Evolutionary conservation across 2,888 invertebrate genomes (phyloP).

Genomic region (Allacma fusca): DNA sequence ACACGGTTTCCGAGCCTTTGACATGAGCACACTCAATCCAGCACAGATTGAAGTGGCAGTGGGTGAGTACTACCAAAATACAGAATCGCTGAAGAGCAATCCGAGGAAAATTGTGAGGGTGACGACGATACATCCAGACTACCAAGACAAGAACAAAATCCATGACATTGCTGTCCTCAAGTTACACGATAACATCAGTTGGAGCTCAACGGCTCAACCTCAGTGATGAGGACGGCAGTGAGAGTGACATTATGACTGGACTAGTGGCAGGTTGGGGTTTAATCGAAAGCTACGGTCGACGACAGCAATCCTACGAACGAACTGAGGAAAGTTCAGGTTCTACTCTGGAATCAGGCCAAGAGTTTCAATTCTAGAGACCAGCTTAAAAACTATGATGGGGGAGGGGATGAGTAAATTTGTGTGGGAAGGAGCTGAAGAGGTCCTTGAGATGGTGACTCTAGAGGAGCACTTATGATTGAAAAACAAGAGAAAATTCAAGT

Average conservation of each 20-base stretch:
- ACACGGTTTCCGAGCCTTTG: conserved; percentile 20
- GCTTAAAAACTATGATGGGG: background rate
- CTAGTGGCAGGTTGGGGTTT: conserved; percentile 32
- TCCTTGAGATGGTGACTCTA: conserved; percentile 28
- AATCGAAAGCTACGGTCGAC: background rate
- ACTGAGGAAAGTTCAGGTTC: conserved; percentile 20
- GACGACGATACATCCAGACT: conserved; percentile 16
- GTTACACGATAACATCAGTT: conserved; percentile 18
- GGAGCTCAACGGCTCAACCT: conserved; percentile 24
- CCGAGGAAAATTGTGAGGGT: background rate
- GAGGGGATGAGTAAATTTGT: conserved; percentile 22
- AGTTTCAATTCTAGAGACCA: background rate
- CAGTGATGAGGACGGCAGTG: background rate
- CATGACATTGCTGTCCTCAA: conserved; percentile 31
- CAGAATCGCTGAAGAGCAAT: background rate
- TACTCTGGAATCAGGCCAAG: background rate
- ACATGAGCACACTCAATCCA: background rate
- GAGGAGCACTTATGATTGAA: conserved; percentile 27
- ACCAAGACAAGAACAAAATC: conserved; percentile 17
- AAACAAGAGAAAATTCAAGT: conserved; percentile 1
- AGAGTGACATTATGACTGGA: background rate
- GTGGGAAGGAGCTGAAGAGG: conserved; percentile 1
- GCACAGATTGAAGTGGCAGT: conserved; percentile 15
- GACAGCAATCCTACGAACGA: background rate
- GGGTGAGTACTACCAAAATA: background rate